phyloP scores from a whole-genome alignment of 2,113 vertebrate genomes.

The Alosa alosa region DNA sequence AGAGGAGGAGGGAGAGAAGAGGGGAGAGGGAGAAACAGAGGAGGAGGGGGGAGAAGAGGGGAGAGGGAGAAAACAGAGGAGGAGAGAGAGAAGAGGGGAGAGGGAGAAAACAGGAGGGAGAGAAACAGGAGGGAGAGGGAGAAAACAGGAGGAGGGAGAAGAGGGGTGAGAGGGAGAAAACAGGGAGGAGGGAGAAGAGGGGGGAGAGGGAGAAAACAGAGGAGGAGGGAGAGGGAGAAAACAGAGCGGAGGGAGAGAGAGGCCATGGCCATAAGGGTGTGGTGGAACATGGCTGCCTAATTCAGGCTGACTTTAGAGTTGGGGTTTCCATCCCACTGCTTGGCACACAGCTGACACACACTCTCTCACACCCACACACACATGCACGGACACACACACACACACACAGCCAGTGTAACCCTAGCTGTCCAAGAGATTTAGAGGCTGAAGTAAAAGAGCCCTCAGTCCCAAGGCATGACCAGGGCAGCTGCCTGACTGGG shows the following conservation, averaged over 20 bases:
- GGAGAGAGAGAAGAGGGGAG: too few relatives aligned
- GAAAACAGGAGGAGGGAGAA: not conserved
- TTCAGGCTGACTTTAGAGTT: not conserved
- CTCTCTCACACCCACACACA: not conserved
- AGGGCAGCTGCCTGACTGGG: not conserved
- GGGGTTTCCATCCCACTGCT: not conserved
- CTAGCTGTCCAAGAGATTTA: not conserved
- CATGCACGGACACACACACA: not conserved
- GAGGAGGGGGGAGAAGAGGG: too few relatives aligned
- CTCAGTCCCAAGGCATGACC: not conserved
- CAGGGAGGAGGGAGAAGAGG: not conserved
- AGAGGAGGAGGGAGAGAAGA: not conserved
- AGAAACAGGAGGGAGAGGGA: conserved; percentile 1
- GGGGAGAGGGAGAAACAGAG: not conserved
- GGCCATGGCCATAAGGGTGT: not conserved
- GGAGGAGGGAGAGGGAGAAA: not conserved
- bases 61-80: not conserved
- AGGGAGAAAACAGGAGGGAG: not conserved
- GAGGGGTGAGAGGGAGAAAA: too few relatives aligned
- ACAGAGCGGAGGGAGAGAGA: not conserved
- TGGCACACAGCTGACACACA: not conserved
- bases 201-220: conserved; percentile 41
- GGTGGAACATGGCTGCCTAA: not conserved
- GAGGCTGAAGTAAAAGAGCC: not conserved
- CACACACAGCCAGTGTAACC: not conserved